Percentiles rank a stretch among this genome's conserved stretches.
Evolutionary conservation across 2,113 vertebrate genomes (phyloP).

Genomic region (Mohoua ochrocephala): DNA sequence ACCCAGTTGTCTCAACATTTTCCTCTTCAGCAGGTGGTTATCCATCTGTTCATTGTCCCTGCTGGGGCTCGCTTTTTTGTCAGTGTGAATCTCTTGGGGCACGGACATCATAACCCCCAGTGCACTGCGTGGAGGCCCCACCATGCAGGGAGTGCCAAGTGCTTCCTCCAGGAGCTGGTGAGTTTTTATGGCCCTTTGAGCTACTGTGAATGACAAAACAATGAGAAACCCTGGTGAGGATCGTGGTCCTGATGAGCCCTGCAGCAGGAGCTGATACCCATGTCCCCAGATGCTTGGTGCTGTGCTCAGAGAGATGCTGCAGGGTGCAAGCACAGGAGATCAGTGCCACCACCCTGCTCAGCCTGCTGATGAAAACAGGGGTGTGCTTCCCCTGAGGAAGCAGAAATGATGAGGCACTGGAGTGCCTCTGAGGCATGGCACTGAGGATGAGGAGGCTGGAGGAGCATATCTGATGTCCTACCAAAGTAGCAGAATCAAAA

Average conservation of each 20-base stretch:
- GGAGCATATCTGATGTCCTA: not conserved
- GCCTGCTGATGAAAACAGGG: not conserved
- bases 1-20: not conserved
- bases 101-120: too few relatives aligned
- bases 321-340: not conserved
- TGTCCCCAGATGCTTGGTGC: not conserved
- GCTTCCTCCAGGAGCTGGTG: not conserved
- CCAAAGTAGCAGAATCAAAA: not conserved
- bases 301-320: not conserved
- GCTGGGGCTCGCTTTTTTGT: not conserved
- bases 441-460: not conserved
- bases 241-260: not conserved
- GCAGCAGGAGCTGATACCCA: not conserved
- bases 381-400: not conserved
- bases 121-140: rapidly evolving
- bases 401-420: not conserved
- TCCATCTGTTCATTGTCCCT: not conserved
- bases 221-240: not conserved
- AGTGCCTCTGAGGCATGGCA: not conserved
- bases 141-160: not conserved
- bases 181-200: not conserved
- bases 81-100: not conserved
- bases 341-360: rapidly evolving
- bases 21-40: conserved; percentile 36
- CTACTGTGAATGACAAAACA: not conserved